A percentile compares a stretch with the other conserved stretches of the same genome.
phyloP scores from a whole-genome alignment of 2,797 vertebrate species.

The Pseudochirops corinnae region DNA sequence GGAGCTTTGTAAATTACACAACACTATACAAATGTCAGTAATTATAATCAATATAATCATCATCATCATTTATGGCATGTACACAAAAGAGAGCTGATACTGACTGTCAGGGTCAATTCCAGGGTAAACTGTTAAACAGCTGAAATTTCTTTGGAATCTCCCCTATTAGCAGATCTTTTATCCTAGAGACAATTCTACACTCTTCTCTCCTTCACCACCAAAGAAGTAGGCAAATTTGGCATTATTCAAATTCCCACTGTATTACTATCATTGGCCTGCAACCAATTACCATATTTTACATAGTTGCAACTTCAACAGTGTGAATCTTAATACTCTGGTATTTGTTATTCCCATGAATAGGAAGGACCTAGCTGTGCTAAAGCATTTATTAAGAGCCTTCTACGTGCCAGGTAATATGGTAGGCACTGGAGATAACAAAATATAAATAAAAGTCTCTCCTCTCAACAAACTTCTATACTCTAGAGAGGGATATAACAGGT shows the following conservation, averaged over 20 bases:
- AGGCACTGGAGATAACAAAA: background rate
- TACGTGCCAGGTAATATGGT: background rate
- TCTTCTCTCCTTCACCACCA: background rate
- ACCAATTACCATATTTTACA: background rate
- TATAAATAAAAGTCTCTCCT: background rate
- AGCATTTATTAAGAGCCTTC: background rate
- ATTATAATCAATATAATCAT: background rate
- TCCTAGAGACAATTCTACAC: background rate
- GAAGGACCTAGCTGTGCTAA: background rate
- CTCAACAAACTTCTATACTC: too few species aligned
- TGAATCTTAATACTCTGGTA: background rate
- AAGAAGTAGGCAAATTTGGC: background rate
- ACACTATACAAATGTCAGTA: background rate
- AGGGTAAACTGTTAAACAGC: background rate
- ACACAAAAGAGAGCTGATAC: background rate
- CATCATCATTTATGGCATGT: background rate
- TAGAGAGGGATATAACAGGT: too few species aligned
- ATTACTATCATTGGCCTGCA: background rate
- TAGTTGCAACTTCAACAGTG: background rate
- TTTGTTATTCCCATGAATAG: background rate
- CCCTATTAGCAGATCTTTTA: background rate
- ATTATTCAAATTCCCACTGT: background rate
- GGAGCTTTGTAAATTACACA: background rate
- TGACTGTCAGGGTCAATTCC: background rate
- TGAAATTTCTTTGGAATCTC: background rate